These are phyloP conservation scores for Tragelaphus buxtoni DNA, from an alignment of 2,113 vertebrate species.

Conservation along the genomic window DNA sequence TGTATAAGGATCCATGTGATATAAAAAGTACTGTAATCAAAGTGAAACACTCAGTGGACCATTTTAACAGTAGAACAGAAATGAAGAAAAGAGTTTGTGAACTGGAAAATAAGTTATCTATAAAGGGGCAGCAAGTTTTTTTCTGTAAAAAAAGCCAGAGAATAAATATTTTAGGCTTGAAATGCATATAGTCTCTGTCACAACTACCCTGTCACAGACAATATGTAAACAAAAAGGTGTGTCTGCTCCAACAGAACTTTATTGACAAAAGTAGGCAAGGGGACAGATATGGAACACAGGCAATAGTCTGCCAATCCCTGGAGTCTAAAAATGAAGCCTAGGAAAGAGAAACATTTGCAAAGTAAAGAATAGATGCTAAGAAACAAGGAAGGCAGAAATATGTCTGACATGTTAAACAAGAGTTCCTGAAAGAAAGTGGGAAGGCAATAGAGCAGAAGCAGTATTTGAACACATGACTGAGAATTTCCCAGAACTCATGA, in stretches of 20 bases:
- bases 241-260: not conserved
- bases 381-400: not conserved
- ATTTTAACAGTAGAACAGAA: not conserved
- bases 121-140: not conserved
- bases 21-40: not conserved
- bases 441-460: not conserved
- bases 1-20: not conserved
- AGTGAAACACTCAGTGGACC: not conserved
- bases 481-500: not conserved
- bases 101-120: not conserved
- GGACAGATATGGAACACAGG: not conserved
- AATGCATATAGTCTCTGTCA: not conserved
- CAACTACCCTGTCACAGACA: not conserved
- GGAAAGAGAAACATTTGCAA: not conserved
- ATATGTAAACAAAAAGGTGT: not conserved
- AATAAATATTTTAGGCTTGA: not conserved
- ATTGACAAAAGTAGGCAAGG: not conserved
- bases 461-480: not conserved
- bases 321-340: not conserved
- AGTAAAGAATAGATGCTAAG: not conserved
- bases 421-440: not conserved
- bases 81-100: conserved; percentile 16
- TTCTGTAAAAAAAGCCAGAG: not conserved
- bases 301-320: not conserved
- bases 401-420: not conserved